phyloP scores from a whole-genome alignment of 2,797 vertebrate species.

The Babyrousa celebensis region DNA sequence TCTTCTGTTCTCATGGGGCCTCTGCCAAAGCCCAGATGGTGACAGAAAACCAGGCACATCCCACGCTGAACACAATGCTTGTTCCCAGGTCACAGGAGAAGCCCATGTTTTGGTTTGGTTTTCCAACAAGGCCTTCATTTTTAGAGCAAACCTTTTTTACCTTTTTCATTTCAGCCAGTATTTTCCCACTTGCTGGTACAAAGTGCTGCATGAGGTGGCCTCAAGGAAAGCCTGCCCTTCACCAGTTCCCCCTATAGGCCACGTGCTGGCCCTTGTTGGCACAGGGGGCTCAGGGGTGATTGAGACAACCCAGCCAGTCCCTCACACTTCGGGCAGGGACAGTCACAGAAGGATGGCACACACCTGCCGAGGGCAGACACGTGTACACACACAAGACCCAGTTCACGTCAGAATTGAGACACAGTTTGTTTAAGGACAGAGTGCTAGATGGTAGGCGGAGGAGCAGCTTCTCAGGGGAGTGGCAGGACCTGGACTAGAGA shows the following conservation, averaged over 20 bases:
- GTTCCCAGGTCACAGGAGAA: neutral
- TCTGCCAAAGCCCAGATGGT: neutral
- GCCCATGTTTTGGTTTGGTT: accelerated
- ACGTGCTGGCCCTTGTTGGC: accelerated
- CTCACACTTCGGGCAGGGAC: accelerated
- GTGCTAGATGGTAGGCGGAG: neutral
- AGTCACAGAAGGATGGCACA: neutral
- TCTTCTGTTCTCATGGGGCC: neutral
- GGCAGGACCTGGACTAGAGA: neutral
- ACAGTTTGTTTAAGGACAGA: neutral
- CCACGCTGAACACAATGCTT: too few relatives aligned
- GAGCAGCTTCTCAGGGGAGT: neutral
- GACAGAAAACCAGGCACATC: accelerated
- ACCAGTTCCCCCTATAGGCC: neutral
- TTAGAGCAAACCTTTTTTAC: neutral
- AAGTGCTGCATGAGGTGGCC: accelerated
- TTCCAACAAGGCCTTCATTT: neutral
- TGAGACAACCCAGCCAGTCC: accelerated
- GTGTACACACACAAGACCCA: accelerated
- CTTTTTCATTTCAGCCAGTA: neutral
- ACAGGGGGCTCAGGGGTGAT: neutral
- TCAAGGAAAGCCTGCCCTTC: accelerated
- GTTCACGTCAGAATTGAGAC: neutral
- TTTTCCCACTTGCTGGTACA: too few relatives aligned
- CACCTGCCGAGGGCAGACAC: neutral